Base-by-base conservation (phyloP, 2,797 vertebrate genomes). In the Trematomus bernacchii region DNA sequence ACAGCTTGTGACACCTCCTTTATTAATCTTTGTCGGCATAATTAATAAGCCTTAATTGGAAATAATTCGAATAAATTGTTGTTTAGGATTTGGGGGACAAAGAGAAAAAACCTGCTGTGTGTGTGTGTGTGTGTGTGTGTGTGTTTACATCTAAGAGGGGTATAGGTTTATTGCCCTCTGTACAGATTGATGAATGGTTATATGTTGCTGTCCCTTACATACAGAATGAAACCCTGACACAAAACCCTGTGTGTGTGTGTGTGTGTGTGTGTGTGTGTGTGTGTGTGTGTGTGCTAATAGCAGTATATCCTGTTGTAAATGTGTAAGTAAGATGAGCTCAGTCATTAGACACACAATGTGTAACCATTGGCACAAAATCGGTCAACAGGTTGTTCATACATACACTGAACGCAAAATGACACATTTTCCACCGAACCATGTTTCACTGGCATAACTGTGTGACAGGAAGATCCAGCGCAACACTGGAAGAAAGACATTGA, bases 31-130 rank as follows among this genome's bases (percentile, higher is more conserved):
- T 85, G 68, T 75, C 80, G 76, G 69, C 66, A 73, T 86, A 86
- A 91, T 84, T 84, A 85, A 91, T 85, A 58, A 23, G 44, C 13
- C 54, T 79, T 84, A 85, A 90, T 84, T 72, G 16, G 68, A 85
- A 90, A 84, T 71, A 83, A 91, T 84, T 76, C 27, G 27, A 80
- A 84, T 80, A 15, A 82, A 79, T 77, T 72, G 76, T 54, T 77
- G 67, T 79, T 87, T 79, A 33, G 50, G 62, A 60, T 81, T 42
- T 58, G 10, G 50, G 64, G 64, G 50, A 87, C 77, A 87, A 87
- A 86, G 77, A 79, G 82, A 37, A 73, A 86, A 89, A 91, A 94
- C 60, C 23, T 72, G 72, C 89, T 91, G 87, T 84, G 93, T 47
- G 0, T 37, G 33, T 37, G 33, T 91, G 87, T 84, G 93, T 51